These are phyloP conservation scores for Setophaga petechia DNA, from an alignment of 2,113 vertebrate species.

Conservation along the genomic window DNA sequence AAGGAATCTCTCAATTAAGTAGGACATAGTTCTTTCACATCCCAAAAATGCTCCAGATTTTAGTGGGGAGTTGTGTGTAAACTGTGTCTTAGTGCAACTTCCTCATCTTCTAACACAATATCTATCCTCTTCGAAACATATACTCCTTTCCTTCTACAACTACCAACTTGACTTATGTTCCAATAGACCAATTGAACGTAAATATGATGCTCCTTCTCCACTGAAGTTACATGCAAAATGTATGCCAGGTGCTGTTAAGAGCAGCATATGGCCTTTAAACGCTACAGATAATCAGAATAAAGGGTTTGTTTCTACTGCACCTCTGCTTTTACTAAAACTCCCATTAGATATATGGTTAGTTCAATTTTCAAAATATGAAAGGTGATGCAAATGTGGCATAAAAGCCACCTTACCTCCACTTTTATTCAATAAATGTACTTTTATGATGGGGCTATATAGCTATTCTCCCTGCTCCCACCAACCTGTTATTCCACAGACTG, in stretches of 20 bases:
- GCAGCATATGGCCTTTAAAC: constrained; percentile 56
- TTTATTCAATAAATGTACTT: constrained; percentile 31
- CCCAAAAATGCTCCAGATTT: constrained; percentile 29
- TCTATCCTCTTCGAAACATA: neutral
- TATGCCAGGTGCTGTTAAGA: constrained; percentile 51
- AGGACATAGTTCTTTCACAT: neutral
- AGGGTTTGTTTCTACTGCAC: constrained; percentile 29
- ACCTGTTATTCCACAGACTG: constrained; percentile 41
- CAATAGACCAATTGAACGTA: neutral
- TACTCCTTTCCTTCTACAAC: constrained; percentile 6
- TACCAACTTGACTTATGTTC: constrained; percentile 2
- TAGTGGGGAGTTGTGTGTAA: constrained; percentile 50
- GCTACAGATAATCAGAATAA: constrained; percentile 26
- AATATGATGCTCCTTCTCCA: constrained; percentile 12
- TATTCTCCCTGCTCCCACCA: constrained; percentile 20
- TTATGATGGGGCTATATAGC: constrained; percentile 23
- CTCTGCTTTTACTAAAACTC: constrained; percentile 35
- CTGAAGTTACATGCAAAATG: constrained; percentile 43
- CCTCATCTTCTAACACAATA: neutral
- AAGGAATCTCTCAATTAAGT: constrained; percentile 53
- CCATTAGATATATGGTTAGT: constrained; percentile 46
- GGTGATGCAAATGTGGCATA: neutral
- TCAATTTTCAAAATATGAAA: constrained; percentile 58
- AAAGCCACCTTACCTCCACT: neutral
- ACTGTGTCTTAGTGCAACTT: constrained; percentile 61